Evolutionary conservation across 2,888 invertebrate genomes (phyloP).

Genomic region (Byasa hedistus): DNA sequence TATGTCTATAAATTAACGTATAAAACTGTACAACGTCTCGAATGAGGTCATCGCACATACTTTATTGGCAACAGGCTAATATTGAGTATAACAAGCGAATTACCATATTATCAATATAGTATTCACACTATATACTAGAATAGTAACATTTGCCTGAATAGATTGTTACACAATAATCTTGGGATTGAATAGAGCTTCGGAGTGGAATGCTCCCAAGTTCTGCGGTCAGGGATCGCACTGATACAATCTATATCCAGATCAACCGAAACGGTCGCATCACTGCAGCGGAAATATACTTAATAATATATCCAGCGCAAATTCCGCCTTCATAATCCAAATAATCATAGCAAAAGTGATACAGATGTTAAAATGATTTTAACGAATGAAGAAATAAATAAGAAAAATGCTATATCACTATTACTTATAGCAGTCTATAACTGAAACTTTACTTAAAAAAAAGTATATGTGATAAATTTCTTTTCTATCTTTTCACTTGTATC

Average conservation of each 20-base stretch:
- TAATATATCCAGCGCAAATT: background rate
- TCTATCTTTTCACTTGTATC: too few relatives aligned
- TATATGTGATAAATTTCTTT: too few relatives aligned
- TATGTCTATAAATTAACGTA: slow-evolving; percentile 1
- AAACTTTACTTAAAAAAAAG: too few relatives aligned
- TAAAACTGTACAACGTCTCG: background rate
- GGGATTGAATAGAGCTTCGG: background rate
- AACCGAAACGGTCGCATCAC: slow-evolving; percentile 15
- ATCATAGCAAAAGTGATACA: too few relatives aligned
- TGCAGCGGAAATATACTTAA: background rate
- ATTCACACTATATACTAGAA: background rate
- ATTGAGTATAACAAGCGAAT: too few relatives aligned
- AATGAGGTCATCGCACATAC: background rate
- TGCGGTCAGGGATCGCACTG: slow-evolving; percentile 12
- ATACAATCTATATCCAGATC: slow-evolving; percentile 10
- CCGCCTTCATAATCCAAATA: too few relatives aligned
- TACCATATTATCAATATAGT: too few relatives aligned
- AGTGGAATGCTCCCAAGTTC: slow-evolving; percentile 2
- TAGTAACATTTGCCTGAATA: background rate
- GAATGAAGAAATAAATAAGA: too few relatives aligned
- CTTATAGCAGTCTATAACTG: too few relatives aligned
- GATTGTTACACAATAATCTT: background rate
- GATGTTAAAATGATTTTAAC: too few relatives aligned
- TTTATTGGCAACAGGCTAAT: background rate
- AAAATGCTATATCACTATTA: too few relatives aligned